Conservation (phyloP, 2,113 vertebrate species). For the Chrysochloris asiatica region DNA sequence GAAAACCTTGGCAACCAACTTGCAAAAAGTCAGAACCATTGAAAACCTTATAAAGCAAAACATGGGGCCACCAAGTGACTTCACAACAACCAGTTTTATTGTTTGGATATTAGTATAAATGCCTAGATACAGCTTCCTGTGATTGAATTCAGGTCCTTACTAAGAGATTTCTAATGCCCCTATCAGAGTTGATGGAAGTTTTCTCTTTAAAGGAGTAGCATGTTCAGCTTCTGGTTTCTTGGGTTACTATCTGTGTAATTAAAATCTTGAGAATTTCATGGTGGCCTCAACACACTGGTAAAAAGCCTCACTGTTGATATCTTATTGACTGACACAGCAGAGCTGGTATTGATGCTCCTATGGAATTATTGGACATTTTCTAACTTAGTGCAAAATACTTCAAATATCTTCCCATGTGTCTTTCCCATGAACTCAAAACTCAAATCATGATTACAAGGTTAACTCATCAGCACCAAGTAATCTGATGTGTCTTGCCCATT, state of each 20-base stretch:
- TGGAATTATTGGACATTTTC: constrained; percentile 30
- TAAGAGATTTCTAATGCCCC: background rate
- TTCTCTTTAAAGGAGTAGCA: background rate
- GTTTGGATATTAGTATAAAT: background rate
- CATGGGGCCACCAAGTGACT: background rate
- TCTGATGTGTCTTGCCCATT: background rate
- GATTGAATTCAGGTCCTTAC: background rate
- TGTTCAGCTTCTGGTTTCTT: constrained; percentile 28
- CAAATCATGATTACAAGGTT: background rate
- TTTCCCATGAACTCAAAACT: background rate
- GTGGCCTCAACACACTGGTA: constrained; percentile 7
- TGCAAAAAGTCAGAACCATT: background rate
- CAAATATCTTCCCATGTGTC: constrained; percentile 4
- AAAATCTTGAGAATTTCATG: constrained; percentile 16
- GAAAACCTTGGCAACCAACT: background rate
- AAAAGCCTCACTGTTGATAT: background rate
- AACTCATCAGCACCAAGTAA: background rate
- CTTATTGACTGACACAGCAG: constrained; percentile 17
- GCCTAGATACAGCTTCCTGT: background rate
- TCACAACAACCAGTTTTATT: background rate
- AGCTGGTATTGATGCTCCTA: background rate
- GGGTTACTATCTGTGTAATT: constrained; percentile 41
- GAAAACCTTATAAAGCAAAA: background rate
- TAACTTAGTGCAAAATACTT: constrained; percentile 42
- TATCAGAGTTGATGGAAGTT: background rate